phyloP scores from a whole-genome alignment of 2,888 invertebrate species.

The Nezara viridula region DNA sequence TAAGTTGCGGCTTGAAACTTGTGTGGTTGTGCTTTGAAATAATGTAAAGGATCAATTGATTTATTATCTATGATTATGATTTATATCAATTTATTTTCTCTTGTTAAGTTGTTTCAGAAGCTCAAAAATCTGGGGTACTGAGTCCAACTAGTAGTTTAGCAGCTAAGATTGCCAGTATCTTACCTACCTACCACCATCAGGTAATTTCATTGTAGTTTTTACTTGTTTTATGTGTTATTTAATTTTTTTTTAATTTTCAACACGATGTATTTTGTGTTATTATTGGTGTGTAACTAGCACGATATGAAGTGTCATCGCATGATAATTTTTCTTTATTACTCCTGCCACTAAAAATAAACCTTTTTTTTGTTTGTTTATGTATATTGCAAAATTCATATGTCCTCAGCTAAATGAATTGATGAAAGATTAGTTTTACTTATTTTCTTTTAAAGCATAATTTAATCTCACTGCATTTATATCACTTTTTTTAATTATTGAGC shows the following conservation, averaged over 20 bases:
- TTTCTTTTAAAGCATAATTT: not conserved
- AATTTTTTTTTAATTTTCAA: not conserved
- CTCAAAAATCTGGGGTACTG: constrained; percentile 28
- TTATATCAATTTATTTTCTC: not conserved
- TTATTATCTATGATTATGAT: not conserved
- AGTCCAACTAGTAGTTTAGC: constrained; percentile 51
- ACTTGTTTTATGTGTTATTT: constrained; percentile 12
- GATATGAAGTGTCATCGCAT: constrained; percentile 12
- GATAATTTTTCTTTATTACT: not conserved
- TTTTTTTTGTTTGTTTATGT: not conserved
- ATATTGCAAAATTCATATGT: not conserved
- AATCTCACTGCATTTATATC: not conserved
- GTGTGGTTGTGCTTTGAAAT: not conserved
- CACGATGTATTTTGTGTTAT: not conserved
- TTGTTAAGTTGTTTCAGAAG: constrained; percentile 49
- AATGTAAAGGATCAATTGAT: not conserved
- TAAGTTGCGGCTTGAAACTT: not conserved
- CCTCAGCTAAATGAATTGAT: constrained; percentile 43
- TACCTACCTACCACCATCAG: constrained; percentile 57
- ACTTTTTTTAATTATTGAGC: not conserved
- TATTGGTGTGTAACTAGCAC: constrained; percentile 32
- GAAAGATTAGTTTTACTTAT: constrained; percentile 16
- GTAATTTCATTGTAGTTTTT: constrained; percentile 40
- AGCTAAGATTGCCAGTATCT: constrained; percentile 54
- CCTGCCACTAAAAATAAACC: not conserved